These are phyloP conservation scores for Hystrix cristata DNA, from an alignment of 2,113 vertebrate genomes.

Conservation along the genomic window DNA sequence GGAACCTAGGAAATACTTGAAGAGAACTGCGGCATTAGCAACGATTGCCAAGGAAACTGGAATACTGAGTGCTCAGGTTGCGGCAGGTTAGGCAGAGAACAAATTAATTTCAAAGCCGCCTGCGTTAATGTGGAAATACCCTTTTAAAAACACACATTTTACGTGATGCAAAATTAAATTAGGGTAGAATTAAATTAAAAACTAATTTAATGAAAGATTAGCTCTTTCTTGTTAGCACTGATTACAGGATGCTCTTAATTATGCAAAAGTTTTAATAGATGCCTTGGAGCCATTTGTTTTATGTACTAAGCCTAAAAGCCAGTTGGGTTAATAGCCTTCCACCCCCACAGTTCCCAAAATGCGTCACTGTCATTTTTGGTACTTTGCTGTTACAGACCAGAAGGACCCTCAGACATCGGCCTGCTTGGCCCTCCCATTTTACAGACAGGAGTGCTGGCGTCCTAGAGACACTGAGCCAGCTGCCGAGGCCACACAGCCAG, in stretches of 20 bases:
- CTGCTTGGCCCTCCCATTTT: background rate
- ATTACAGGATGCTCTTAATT: constrained; percentile 74
- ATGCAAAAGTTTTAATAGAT: constrained; percentile 71
- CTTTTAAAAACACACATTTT: constrained; percentile 66
- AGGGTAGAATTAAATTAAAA: constrained; percentile 78
- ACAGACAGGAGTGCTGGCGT: background rate
- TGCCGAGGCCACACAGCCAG: background rate
- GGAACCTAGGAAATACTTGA: constrained; percentile 38
- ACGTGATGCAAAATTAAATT: constrained; percentile 74
- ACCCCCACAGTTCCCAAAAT: background rate
- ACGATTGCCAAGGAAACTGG: constrained; percentile 80
- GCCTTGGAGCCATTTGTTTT: constrained; percentile 61
- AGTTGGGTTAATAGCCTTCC: constrained; percentile 41
- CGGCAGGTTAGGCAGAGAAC: constrained; percentile 46
- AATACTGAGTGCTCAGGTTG: background rate
- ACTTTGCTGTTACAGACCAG: background rate
- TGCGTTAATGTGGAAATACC: background rate
- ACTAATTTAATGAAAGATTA: constrained; percentile 76
- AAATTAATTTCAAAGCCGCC: constrained; percentile 27
- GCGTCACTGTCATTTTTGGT: background rate
- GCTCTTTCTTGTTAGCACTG: constrained; percentile 73
- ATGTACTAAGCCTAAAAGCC: constrained; percentile 46
- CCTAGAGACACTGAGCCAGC: background rate
- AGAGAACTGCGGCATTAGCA: constrained; percentile 60
- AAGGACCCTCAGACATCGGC: background rate